A percentile compares a stretch with the other conserved stretches of the same genome.
phyloP scores from a whole-genome alignment of 2,797 vertebrate genomes.

The Furcifer pardalis region DNA sequence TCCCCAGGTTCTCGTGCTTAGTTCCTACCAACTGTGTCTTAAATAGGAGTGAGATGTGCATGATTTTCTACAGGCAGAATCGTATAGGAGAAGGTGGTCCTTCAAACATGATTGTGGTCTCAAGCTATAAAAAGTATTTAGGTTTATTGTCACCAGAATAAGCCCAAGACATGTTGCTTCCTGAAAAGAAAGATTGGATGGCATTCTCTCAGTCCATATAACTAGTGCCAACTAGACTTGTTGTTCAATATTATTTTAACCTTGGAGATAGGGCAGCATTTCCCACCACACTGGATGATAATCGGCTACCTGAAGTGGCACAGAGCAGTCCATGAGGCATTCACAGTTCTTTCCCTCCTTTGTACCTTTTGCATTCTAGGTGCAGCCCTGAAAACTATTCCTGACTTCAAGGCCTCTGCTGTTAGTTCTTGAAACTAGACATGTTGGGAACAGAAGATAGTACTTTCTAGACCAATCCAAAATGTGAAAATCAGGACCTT shows the following conservation, averaged over 20 bases:
- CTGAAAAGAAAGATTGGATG: background rate
- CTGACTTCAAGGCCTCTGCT: background rate
- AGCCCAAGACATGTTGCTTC: background rate
- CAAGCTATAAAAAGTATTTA: background rate
- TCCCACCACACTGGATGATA: background rate
- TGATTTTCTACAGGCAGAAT: background rate
- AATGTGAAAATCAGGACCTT: background rate
- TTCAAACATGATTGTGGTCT: background rate
- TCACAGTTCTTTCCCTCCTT: background rate
- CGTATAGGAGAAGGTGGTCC: background rate
- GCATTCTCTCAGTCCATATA: background rate
- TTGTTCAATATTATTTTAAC: background rate
- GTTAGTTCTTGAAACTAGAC: background rate
- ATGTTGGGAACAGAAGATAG: background rate
- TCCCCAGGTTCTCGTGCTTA: no score
- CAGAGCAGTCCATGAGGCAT: background rate
- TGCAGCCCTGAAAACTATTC: background rate
- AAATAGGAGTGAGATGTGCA: no score
- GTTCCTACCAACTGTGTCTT: no score
- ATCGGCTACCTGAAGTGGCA: background rate
- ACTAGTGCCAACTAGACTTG: background rate
- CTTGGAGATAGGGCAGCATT: background rate
- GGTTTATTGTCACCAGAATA: background rate
- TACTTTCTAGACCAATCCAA: background rate
- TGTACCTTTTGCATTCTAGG: background rate